Evolutionary conservation across 2,888 invertebrate species (phyloP).

Genomic region (Ctenicera cuprea): DNA sequence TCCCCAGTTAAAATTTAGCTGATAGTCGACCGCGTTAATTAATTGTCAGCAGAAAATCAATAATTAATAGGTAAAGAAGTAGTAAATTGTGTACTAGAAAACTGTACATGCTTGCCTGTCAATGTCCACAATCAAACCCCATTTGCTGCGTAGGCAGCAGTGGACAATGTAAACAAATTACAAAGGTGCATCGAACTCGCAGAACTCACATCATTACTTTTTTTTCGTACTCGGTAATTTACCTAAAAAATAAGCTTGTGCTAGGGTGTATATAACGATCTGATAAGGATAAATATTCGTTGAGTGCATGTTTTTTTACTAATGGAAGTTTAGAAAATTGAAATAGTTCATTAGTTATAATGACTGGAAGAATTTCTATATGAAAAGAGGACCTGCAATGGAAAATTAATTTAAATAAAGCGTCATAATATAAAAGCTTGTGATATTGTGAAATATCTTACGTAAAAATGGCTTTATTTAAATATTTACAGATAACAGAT

Average conservation of each 20-base stretch:
- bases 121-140: not conserved
- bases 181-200: slow-evolving; percentile 21
- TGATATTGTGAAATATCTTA: too few species aligned
- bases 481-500: too few species aligned
- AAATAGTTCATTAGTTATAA: too few species aligned
- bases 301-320: not conserved
- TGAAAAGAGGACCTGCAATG: too few species aligned
- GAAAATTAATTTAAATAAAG: too few species aligned
- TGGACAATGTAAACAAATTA: slow-evolving; percentile 21
- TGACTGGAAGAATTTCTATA: too few species aligned
- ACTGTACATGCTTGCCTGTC: not conserved
- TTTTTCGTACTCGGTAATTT: not conserved
- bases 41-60: not conserved
- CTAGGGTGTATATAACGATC: slow-evolving; percentile 1
- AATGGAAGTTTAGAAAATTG: too few species aligned
- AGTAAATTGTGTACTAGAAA: not conserved
- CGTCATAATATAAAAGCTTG: too few species aligned
- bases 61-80: not conserved
- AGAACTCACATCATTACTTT: not conserved
- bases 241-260: not conserved
- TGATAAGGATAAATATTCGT: not conserved
- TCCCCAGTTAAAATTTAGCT: too few species aligned
- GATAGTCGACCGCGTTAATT: not conserved
- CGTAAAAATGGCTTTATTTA: too few species aligned
- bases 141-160: slow-evolving; percentile 8